Evolutionary conservation across 2,113 vertebrate species (phyloP).

Genomic region (Rhegmatorhina hoffmannsi): DNA sequence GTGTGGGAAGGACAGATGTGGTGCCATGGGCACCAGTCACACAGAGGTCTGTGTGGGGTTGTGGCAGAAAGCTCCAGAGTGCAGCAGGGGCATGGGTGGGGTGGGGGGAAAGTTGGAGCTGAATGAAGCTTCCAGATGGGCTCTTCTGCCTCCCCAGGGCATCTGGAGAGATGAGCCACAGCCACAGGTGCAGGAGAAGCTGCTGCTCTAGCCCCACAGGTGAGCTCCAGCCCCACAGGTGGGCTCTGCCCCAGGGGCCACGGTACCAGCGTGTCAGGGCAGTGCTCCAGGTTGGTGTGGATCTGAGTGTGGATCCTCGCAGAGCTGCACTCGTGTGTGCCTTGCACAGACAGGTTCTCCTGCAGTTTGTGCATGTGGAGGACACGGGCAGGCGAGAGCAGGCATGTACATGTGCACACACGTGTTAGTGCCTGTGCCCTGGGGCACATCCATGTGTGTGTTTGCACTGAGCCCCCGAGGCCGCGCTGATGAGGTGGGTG

Average conservation of each 20-base stretch:
- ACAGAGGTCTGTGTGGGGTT: accelerated
- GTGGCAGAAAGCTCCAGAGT: background rate
- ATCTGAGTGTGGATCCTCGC: background rate
- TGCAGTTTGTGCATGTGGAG: accelerated
- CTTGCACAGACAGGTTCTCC: background rate
- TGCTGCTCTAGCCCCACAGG: background rate
- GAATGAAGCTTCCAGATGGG: background rate
- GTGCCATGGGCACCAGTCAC: background rate
- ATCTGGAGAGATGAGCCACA: accelerated
- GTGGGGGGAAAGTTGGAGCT: background rate
- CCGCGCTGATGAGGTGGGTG: background rate
- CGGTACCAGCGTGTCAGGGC: accelerated
- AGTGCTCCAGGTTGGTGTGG: background rate
- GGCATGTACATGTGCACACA: accelerated
- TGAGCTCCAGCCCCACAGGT: background rate
- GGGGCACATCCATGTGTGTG: background rate
- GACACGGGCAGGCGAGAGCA: accelerated
- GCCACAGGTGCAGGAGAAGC: background rate
- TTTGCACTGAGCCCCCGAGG: background rate
- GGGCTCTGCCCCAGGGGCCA: background rate
- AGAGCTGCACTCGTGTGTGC: accelerated
- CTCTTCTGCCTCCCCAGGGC: too few species aligned
- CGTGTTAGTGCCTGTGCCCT: accelerated
- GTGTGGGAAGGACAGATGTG: background rate
- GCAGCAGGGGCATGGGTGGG: background rate